These are phyloP conservation scores for Megalops cyprinoides DNA, from an alignment of 2,797 vertebrate species.

Conservation along the genomic window DNA sequence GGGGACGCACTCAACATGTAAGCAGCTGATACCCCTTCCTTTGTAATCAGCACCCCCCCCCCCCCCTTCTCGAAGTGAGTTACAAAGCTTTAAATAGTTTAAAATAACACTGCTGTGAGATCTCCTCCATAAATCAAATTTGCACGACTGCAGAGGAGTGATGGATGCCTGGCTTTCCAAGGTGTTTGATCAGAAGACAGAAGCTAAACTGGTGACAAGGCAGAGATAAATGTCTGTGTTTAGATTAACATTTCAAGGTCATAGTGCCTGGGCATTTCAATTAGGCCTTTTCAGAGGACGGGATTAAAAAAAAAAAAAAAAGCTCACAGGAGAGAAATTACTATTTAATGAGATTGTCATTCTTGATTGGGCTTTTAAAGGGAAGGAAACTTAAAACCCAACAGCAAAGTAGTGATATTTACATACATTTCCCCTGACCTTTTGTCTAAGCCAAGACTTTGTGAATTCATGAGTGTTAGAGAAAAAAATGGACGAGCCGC, in stretches of 20 bases:
- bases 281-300: slow-evolving; percentile 65
- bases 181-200: slow-evolving; percentile 69
- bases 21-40: neutral
- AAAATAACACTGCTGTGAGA: slow-evolving; percentile 61
- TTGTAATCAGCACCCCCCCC: neutral
- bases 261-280: slow-evolving; percentile 73
- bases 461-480: slow-evolving; percentile 8
- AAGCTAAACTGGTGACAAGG: slow-evolving; percentile 67
- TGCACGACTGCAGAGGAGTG: slow-evolving; percentile 61
- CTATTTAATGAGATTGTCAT: slow-evolving; percentile 71
- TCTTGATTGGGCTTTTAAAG: slow-evolving; percentile 65
- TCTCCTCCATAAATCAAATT: slow-evolving; percentile 62
- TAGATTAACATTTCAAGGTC: slow-evolving; percentile 79
- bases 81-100: slow-evolving; percentile 62
- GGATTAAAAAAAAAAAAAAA: slow-evolving; percentile 55
- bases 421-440: slow-evolving; percentile 50
- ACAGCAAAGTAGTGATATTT: slow-evolving; percentile 48
- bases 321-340: slow-evolving; percentile 65
- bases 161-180: slow-evolving; percentile 65
- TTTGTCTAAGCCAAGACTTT: slow-evolving; percentile 34
- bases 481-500: neutral
- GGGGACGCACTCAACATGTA: neutral
- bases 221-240: slow-evolving; percentile 74
- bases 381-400: slow-evolving; percentile 42
- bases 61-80: slow-evolving; percentile 34